Evolutionary conservation across 1,140 invertebrate genomes (phyloP).

Genomic region (Camponotus vicinus): DNA sequence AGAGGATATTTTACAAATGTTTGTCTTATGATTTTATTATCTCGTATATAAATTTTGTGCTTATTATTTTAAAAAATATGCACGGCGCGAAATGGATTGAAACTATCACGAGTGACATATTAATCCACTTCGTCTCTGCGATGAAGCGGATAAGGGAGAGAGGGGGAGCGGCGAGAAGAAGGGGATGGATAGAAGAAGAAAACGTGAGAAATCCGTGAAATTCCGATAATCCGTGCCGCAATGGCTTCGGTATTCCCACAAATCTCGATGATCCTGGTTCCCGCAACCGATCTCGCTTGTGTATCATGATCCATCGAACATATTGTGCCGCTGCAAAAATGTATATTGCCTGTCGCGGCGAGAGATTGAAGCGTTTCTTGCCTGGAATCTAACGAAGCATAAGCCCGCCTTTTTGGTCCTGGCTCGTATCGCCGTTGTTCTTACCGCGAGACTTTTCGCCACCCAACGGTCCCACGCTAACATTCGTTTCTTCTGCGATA

Average conservation of each 20-base stretch:
- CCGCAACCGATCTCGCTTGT: slow-evolving; percentile 38
- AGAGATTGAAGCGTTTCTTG: slow-evolving; percentile 59
- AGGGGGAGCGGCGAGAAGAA: slow-evolving; percentile 4
- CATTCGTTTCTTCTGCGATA: slow-evolving; percentile 35
- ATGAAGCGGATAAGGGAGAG: background rate
- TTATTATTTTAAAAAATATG: background rate
- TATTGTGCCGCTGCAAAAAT: slow-evolving; percentile 55
- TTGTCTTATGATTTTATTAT: background rate
- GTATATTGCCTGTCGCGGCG: slow-evolving; percentile 58
- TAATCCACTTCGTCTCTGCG: slow-evolving; percentile 8
- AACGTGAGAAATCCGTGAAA: slow-evolving; percentile 52
- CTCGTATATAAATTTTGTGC: background rate
- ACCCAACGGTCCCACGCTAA: slow-evolving; percentile 49
- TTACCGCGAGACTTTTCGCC: slow-evolving; percentile 53
- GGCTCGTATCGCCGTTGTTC: slow-evolving; percentile 46
- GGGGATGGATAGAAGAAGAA: slow-evolving; percentile 25
- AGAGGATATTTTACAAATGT: background rate
- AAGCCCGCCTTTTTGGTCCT: slow-evolving; percentile 49
- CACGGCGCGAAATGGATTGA: background rate
- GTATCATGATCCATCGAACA: slow-evolving; percentile 50
- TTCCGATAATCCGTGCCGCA: slow-evolving; percentile 53
- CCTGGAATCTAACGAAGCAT: slow-evolving; percentile 52
- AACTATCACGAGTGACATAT: slow-evolving; percentile 32
- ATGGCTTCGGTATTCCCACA: slow-evolving; percentile 57
- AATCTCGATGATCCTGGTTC: slow-evolving; percentile 49